Base-by-base conservation (phyloP, 92 coral and sea anemone species). In the Diadumene lineata region DNA sequence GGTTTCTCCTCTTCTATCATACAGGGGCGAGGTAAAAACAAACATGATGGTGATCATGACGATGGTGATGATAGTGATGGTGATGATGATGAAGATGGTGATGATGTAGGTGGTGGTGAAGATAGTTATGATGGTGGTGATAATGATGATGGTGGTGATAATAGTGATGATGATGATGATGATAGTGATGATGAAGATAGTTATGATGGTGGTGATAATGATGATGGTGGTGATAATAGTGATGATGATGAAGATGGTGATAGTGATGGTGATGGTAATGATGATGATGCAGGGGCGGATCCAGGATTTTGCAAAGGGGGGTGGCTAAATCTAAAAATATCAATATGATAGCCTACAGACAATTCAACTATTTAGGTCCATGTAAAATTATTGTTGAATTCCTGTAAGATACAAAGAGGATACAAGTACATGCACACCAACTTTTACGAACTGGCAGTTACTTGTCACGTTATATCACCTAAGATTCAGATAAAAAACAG, bases 1-100 rank as follows among this genome's bases (percentile, higher is more conserved):
- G 68, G 60, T 91, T 22, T 91, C 97, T 25, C 97, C 97, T 51
- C 86, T 91, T n/a, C 77, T 91, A 0, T 91, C 97, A 0, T 88
- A 91, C 75, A 85, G 74, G 30, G 97, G 97, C 78, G 97, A 91
- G 89, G 93, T 88, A 68, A 73, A 86, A 9, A 9, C 11, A 55
- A 9, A 55, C 53, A 65, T 1, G 51, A 44, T 44, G 17, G 51
- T 9, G 17, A 44, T 44, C 51, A 9, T 44, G 17, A n/a, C n/a
- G n/a, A n/a, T n/a, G n/a, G n/a, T n/a, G n/a, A n/a, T n/a, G n/a
- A n/a, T n/a, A n/a, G n/a, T n/a, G n/a, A n/a, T n/a, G n/a, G n/a
- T n/a, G 15, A 29, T 56, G 48, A 38, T 38, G 48, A 13, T 38
- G 48, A 38, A 4, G 48, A 38, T 13, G 13, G 6, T 38, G 48